Conservation (phyloP, 1,140 invertebrate genomes). For the Drosophila sulfurigaster region DNA sequence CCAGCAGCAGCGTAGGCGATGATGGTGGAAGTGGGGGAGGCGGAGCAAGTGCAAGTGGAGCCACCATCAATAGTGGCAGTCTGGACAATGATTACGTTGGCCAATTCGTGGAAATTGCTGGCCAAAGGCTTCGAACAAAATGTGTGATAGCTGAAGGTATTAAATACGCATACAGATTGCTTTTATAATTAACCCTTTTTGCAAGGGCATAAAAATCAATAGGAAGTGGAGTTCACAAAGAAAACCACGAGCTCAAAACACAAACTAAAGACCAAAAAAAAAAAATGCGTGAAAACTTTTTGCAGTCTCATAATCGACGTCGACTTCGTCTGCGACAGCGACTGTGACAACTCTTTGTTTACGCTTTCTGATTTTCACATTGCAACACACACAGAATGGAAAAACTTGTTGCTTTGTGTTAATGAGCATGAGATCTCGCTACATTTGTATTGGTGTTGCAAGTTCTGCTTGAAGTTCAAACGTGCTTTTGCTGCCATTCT, state of each 20-base stretch:
- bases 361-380: slow-evolving; percentile 63
- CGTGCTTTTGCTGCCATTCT: slow-evolving; percentile 23
- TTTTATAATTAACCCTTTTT: background rate
- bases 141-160: slow-evolving; percentile 97
- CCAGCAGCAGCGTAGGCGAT: slow-evolving; percentile 79
- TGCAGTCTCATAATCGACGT: background rate
- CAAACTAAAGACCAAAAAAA: background rate
- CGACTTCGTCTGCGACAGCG: background rate
- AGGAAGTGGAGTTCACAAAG: slow-evolving; percentile 31
- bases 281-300: background rate
- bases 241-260: slow-evolving; percentile 2
- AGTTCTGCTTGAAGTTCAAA: slow-evolving; percentile 33
- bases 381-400: slow-evolving; percentile 35
- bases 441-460: slow-evolving; percentile 27
- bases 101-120: slow-evolving; percentile 94
- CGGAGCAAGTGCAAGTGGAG: slow-evolving; percentile 34
- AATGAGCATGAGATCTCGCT: slow-evolving; percentile 22
- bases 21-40: slow-evolving; percentile 47
- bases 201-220: slow-evolving; percentile 62
- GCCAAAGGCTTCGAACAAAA: slow-evolving; percentile 94
- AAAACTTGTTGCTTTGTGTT: slow-evolving; percentile 63
- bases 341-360: slow-evolving; percentile 44
- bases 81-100: slow-evolving; percentile 95
- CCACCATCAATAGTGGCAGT: slow-evolving; percentile 74
- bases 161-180: background rate